Percentiles rank a stretch among this genome's conserved stretches.
Evolutionary conservation across 2,888 invertebrate genomes (phyloP).

Genomic region (Apocheima hispidaria): DNA sequence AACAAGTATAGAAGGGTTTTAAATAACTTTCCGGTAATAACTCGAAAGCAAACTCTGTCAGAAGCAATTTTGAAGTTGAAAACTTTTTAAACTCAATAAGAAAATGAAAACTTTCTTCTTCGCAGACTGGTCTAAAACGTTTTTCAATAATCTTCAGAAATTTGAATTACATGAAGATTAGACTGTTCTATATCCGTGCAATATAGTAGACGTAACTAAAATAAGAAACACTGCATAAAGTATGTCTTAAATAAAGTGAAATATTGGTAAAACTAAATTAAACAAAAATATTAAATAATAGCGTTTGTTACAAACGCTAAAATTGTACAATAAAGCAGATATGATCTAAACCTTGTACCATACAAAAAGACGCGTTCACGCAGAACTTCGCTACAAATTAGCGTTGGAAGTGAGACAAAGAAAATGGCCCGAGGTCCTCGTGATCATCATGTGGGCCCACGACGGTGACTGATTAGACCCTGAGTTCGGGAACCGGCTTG

Average conservation of each 20-base stretch:
- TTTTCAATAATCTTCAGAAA: conserved; percentile 21
- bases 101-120: conserved; percentile 13
- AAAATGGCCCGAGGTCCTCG: conserved; percentile 42
- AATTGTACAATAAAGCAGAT: not conserved
- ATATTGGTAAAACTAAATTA: not conserved
- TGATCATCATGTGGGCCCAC: conserved; percentile 44
- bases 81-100: conserved; percentile 30
- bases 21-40: conserved; percentile 7
- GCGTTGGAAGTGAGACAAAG: conserved; percentile 47
- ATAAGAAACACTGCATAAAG: too few relatives aligned
- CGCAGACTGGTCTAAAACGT: conserved; percentile 12
- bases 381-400: conserved; percentile 48
- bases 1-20: not conserved
- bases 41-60: conserved; percentile 4
- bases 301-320: not conserved
- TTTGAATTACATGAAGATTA: conserved; percentile 2
- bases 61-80: conserved; percentile 19
- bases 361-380: conserved; percentile 42
- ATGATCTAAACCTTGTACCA: conserved; percentile 19
- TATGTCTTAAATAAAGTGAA: too few relatives aligned
- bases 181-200: not conserved
- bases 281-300: not conserved
- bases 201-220: too few relatives aligned
- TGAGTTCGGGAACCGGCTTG: conserved; percentile 12
- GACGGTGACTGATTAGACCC: conserved; percentile 44